Evolutionary conservation across 2,888 invertebrate species (phyloP), one percentile per base, ranked within the genome.

Genomic region (Agonopterix alstromeriana): DNA sequence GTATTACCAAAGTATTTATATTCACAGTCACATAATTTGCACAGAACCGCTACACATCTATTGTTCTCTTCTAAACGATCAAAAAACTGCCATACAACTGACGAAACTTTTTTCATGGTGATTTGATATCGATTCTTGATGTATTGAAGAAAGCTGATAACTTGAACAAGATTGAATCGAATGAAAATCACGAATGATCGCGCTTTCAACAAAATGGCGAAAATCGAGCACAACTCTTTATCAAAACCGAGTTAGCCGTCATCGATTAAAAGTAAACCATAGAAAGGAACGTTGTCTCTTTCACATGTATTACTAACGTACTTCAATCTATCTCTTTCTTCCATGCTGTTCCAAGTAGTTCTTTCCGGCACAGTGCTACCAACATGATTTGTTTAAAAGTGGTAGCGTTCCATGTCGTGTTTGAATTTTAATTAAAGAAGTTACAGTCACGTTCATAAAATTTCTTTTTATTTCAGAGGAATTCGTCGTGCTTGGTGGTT

Each of bases 1-100:
- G 88, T 88, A 62, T 87, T 88, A 46, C 88, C 87, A 55, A 85
- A 87, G 65, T 75, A 88, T 65, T 87, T 88, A 56, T 87, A 87
- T 53, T 83, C 79, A 48, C 71, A 70, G 53, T 85, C 87, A 70
- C 88, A 88, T 57, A 88, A 71, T 77, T 86, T 85, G 67, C 88
- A 88, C 75, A 84, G 59, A 57, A 88, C 86, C 43, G 77, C 72
- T 10, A 77, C 65, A 60, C 84, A 82, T 67, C 83, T 70, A 14
- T 75, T 70, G 57, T 77, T 70, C 51, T 81, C 76, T 63, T 73
- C 67, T 42, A 87, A 52, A 27, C 85, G 81, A 55, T 87, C 87
- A 56, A 85, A 88, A 63, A 87, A 86, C 57, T 75, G 76, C 88
- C 88, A 88, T 57, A 84, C 87, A 38, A 80, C 60, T 35, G 87